phyloP scores from a whole-genome alignment of 2,797 vertebrate species.

The Thamnophis elegans region DNA sequence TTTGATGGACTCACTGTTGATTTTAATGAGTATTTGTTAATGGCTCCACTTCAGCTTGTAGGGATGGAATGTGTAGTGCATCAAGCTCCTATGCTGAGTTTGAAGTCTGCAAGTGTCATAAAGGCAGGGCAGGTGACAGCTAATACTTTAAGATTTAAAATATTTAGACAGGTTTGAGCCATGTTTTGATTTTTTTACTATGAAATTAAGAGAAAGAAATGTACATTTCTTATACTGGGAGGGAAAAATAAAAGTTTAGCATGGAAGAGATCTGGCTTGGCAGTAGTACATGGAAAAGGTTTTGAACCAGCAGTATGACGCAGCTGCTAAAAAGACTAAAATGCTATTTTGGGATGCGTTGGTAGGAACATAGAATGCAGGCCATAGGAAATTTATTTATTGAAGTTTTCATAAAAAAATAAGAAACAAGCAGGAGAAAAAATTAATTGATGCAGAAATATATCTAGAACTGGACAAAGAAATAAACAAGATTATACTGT shows the following conservation, averaged over 20 bases:
- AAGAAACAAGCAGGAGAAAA: neutral
- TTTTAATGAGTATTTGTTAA: neutral
- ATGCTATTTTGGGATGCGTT: neutral
- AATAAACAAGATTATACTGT: neutral
- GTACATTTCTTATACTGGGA: neutral
- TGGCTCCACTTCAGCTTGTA: neutral
- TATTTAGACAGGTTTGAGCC: neutral
- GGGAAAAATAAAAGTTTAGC: neutral
- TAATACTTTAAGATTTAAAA: neutral
- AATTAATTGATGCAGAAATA: neutral
- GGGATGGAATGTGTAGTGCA: neutral
- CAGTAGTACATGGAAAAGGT: neutral
- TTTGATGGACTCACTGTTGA: neutral
- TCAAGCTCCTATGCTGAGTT: neutral
- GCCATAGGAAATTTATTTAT: neutral
- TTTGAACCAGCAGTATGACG: neutral
- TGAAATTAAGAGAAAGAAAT: neutral
- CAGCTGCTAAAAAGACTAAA: neutral
- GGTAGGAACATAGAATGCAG: neutral
- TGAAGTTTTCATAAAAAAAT: neutral
- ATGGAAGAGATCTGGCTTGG: neutral
- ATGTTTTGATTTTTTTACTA: neutral
- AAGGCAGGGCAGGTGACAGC: neutral
- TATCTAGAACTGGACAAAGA: neutral
- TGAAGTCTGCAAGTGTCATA: neutral